phyloP scores from a whole-genome alignment of 2,113 vertebrate species.

The Cranoglanis bouderius region DNA sequence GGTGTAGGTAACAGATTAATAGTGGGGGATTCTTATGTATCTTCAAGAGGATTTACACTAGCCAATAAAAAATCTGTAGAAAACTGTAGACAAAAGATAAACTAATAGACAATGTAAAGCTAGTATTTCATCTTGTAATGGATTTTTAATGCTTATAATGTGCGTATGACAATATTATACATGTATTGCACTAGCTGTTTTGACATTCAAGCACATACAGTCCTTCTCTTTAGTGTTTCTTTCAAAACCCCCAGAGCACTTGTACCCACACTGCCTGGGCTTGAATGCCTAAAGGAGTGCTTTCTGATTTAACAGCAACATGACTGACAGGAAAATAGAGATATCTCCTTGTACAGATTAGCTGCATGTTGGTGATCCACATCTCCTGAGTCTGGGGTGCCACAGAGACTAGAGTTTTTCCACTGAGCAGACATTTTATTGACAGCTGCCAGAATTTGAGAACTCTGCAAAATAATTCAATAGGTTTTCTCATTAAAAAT shows the following conservation, averaged over 20 bases:
- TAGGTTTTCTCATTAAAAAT: not conserved
- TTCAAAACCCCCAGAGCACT: not conserved
- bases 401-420: no score
- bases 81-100: not conserved
- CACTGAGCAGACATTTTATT: not conserved
- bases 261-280: not conserved
- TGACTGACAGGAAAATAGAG: not conserved
- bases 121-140: not conserved
- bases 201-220: not conserved
- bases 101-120: not conserved
- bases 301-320: not conserved
- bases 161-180: not conserved
- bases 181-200: not conserved
- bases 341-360: constrained; percentile 11
- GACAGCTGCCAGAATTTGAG: not conserved
- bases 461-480: not conserved
- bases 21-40: not conserved
- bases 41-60: not conserved
- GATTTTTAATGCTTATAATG: not conserved
- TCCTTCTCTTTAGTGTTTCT: not conserved
- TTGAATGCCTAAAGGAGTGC: not conserved
- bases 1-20: not conserved
- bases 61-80: not conserved
- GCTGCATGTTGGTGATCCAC: not conserved
- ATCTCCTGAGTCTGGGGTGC: not conserved